Conservation (phyloP, 2,113 vertebrate species). For the Stictonetta naevosa region DNA sequence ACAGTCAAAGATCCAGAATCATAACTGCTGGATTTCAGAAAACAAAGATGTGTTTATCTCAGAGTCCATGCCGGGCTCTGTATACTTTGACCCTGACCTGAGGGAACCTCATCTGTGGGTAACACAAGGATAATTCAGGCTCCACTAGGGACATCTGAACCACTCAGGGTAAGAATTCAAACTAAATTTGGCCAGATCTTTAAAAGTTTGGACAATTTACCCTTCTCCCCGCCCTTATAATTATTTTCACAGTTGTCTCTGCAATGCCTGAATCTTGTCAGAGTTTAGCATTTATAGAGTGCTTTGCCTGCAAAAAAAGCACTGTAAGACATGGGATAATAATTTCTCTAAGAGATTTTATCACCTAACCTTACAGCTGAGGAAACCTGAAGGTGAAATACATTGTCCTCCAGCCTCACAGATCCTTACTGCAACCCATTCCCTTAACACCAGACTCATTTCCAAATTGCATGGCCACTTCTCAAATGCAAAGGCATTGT, state of each 20-base stretch:
- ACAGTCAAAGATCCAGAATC: background rate
- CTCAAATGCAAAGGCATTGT: background rate
- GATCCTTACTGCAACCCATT: background rate
- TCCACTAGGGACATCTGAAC: background rate
- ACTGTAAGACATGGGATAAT: rapidly evolving
- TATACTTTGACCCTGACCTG: constrained; percentile 22
- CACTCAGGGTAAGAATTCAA: constrained; percentile 7
- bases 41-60: constrained; percentile 43
- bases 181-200: constrained; percentile 5
- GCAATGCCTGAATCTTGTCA: background rate
- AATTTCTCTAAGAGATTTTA: background rate
- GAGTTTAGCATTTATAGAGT: background rate
- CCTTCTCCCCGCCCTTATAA: constrained; percentile 24
- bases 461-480: background rate
- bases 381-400: background rate
- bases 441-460: rapidly evolving
- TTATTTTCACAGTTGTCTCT: constrained; percentile 41
- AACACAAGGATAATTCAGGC: constrained; percentile 10
- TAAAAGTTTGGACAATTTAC: background rate
- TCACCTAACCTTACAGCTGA: background rate
- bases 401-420: background rate
- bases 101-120: constrained; percentile 50
- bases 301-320: background rate
- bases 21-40: background rate
- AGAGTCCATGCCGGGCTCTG: background rate